Conservation (phyloP, 2,888 invertebrate genomes). For the Drosophila tanythrix region DNA sequence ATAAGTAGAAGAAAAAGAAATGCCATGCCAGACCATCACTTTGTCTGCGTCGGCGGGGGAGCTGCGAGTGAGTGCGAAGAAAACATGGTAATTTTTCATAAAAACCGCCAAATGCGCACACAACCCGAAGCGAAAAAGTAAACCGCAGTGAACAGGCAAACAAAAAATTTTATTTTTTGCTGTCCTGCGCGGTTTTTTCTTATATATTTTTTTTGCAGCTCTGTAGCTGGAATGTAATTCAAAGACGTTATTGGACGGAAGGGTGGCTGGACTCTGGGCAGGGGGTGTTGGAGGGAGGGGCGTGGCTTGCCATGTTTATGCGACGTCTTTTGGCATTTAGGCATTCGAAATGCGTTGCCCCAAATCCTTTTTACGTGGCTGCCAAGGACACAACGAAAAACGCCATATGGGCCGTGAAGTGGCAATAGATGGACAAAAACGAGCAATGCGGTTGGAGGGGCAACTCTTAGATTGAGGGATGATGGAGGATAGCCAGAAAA, state of each 20-base stretch:
- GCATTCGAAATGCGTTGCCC: constrained; percentile 76
- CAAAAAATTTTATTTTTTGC: constrained; percentile 59
- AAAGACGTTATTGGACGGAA: constrained; percentile 62
- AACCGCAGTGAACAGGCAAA: constrained; percentile 58
- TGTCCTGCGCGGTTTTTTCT: constrained; percentile 70
- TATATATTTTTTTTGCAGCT: constrained; percentile 17
- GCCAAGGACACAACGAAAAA: constrained; percentile 65
- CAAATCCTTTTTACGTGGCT: constrained; percentile 76
- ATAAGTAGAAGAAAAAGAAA: constrained; percentile 38
- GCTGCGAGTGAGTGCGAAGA: constrained; percentile 75
- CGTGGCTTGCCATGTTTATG: constrained; percentile 73
- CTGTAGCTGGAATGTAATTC: constrained; percentile 58
- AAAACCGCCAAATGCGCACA: constrained; percentile 80
- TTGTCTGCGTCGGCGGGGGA: neutral
- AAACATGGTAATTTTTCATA: constrained; percentile 80
- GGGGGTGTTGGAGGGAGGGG: constrained; percentile 38
- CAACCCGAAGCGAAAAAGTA: constrained; percentile 69
- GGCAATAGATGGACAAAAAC: constrained; percentile 23
- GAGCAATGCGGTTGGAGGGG: neutral
- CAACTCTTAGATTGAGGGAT: constrained; percentile 29
- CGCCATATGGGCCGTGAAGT: constrained; percentile 52
- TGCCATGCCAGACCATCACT: constrained; percentile 39
- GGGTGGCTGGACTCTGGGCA: neutral
- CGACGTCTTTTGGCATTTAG: constrained; percentile 80
- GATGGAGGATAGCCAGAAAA: constrained; percentile 39